phyloP scores from a whole-genome alignment of 2,797 vertebrate genomes.

The Eidolon dupreanum region DNA sequence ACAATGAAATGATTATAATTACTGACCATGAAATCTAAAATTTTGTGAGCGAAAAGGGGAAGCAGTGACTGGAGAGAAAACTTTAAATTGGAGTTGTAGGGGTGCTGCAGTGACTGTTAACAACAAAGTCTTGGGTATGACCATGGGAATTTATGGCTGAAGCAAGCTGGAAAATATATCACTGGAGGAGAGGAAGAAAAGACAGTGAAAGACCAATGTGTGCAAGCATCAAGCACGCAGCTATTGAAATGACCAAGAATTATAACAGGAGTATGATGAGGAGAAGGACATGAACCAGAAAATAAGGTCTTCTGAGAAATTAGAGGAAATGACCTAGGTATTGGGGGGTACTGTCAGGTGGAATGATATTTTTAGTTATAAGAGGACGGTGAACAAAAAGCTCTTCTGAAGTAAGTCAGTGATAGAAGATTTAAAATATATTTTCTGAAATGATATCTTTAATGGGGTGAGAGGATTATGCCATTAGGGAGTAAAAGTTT shows the following conservation, averaged over 20 bases:
- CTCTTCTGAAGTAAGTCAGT: neutral
- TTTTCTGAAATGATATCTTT: conserved; percentile 32
- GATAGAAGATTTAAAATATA: conserved; percentile 16
- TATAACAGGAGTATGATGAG: neutral
- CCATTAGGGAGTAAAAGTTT: neutral
- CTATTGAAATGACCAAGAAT: neutral
- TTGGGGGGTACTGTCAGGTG: neutral
- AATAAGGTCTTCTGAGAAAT: conserved; percentile 19
- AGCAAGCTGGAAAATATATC: neutral
- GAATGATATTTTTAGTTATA: neutral
- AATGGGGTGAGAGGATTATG: neutral
- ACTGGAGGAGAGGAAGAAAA: neutral
- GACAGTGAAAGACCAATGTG: neutral
- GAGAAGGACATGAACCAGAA: neutral
- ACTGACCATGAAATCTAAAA: neutral
- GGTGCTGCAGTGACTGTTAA: neutral
- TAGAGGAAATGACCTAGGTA: neutral
- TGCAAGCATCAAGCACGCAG: neutral
- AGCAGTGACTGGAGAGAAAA: neutral
- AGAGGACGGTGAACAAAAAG: neutral
- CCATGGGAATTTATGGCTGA: neutral
- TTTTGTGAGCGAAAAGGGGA: neutral
- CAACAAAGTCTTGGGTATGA: neutral
- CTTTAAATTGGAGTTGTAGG: neutral
- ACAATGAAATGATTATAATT: neutral